Conservation (phyloP, 2,888 invertebrate genomes). For the Drosophila fungiperda region DNA sequence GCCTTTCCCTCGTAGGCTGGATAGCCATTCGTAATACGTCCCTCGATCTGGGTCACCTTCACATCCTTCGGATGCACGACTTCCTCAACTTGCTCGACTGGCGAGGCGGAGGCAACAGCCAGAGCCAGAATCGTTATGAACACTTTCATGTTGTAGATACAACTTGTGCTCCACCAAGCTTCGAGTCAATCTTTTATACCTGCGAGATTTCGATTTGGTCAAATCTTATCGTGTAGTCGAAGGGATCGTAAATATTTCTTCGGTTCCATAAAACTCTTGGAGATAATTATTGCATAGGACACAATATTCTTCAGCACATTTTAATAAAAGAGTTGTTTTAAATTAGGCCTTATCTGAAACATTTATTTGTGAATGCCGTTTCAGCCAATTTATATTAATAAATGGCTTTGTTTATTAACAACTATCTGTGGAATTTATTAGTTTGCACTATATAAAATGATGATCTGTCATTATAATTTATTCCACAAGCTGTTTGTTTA, state of each 20-base stretch:
- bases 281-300: constrained; percentile 23
- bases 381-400: not conserved
- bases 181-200: constrained; percentile 19
- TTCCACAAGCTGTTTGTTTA: not conserved
- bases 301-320: not conserved
- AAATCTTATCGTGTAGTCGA: constrained; percentile 17
- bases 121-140: constrained; percentile 53
- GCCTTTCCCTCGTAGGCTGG: constrained; percentile 64
- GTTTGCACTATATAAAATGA: not conserved
- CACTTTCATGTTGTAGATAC: constrained; percentile 52
- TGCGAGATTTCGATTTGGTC: not conserved
- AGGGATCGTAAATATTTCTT: constrained; percentile 30
- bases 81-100: constrained; percentile 8
- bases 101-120: constrained; percentile 50
- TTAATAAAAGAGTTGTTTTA: not conserved
- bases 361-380: not conserved
- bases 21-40: constrained; percentile 71
- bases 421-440: not conserved
- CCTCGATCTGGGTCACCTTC: constrained; percentile 36
- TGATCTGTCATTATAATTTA: not conserved
- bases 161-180: constrained; percentile 21
- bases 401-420: constrained; percentile 3
- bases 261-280: constrained; percentile 19
- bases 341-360: constrained; percentile 14
- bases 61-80: constrained; percentile 50